phyloP scores from a whole-genome alignment of 23 tunicate genomes.

The Styela plicata region DNA sequence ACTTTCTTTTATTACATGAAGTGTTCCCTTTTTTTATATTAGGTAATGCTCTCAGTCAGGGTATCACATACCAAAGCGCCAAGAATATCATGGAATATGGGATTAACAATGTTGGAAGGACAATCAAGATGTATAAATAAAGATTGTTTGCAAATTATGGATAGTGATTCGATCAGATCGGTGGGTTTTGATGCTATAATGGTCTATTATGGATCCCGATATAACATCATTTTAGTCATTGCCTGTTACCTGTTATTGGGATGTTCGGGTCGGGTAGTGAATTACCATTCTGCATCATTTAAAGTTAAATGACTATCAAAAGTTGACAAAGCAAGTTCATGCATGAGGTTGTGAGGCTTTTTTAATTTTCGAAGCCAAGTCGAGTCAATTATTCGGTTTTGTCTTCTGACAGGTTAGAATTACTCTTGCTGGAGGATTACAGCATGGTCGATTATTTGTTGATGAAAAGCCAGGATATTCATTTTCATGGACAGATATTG shows the following conservation, averaged over 20 bases:
- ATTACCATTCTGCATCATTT: background rate
- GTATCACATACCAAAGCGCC: conserved; percentile 81
- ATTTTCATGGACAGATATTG: conserved; percentile 64
- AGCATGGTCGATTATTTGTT: conserved; percentile 70
- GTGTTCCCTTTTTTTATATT: no score
- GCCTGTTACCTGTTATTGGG: no score
- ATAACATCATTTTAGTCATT: no score
- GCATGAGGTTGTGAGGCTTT: no score
- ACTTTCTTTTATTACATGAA: no score
- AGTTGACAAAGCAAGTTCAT: no score
- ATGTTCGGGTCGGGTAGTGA: no score
- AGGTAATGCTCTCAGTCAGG: conserved; percentile 70
- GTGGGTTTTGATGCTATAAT: conserved; percentile 36
- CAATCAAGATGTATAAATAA: conserved; percentile 62
- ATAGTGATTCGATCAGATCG: conserved; percentile 52
- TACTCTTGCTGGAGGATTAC: conserved; percentile 77
- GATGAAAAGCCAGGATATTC: conserved; percentile 59
- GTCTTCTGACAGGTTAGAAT: conserved; percentile 52
- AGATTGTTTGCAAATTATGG: conserved; percentile 65
- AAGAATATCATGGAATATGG: conserved; percentile 83
- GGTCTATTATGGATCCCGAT: background rate
- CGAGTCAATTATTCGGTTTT: no score
- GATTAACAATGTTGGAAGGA: conserved; percentile 87
- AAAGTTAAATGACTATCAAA: no score
- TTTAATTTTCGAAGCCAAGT: no score